These are phyloP conservation scores for Caenorhabditis briggsae DNA, from an alignment of 1,140 invertebrate genomes.

Conservation along the genomic window DNA sequence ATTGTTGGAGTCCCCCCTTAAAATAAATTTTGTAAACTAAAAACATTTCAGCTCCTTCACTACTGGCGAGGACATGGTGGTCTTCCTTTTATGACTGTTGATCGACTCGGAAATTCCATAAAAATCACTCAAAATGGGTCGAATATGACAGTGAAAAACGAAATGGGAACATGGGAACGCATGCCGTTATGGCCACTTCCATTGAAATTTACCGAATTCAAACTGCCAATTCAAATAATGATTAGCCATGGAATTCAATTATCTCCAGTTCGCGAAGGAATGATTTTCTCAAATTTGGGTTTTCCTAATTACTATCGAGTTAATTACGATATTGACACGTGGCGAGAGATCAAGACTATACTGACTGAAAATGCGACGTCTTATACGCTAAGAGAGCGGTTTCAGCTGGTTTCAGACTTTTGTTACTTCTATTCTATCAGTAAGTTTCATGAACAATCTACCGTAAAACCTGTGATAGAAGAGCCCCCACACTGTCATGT, in stretches of 20 bases:
- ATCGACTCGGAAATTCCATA: constrained; percentile 41
- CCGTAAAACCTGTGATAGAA: no score
- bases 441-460: not conserved
- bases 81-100: constrained; percentile 31
- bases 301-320: constrained; percentile 58
- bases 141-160: constrained; percentile 53
- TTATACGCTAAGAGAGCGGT: constrained; percentile 47
- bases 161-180: constrained; percentile 44
- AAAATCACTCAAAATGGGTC: constrained; percentile 38
- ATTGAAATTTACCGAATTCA: constrained; percentile 61
- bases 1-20: no score
- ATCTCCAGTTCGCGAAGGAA: constrained; percentile 51
- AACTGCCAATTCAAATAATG: constrained; percentile 56
- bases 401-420: constrained; percentile 59
- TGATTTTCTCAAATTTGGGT: constrained; percentile 53
- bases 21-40: no score
- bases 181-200: constrained; percentile 61
- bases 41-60: constrained; percentile 46
- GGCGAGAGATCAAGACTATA: constrained; percentile 42
- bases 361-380: constrained; percentile 57
- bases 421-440: constrained; percentile 57
- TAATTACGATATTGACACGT: constrained; percentile 60
- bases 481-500: no score
- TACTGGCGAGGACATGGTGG: constrained; percentile 56
- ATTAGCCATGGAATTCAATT: constrained; percentile 60